phyloP scores from a whole-genome alignment of 2,113 vertebrate species.

The Cepphus grylle region DNA sequence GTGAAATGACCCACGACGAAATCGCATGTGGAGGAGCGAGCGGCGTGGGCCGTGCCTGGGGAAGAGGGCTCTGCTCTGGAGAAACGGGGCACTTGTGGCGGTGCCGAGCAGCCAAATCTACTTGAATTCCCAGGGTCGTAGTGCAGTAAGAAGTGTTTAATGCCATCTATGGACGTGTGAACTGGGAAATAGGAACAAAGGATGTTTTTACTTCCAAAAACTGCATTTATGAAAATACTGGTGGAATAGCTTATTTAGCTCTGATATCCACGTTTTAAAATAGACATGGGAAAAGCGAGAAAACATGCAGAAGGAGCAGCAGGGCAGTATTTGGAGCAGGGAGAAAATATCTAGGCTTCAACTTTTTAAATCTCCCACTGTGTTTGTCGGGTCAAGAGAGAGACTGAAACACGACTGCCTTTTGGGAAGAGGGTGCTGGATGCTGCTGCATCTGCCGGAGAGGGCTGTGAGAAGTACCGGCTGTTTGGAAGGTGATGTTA shows the following conservation, averaged over 20 bases:
- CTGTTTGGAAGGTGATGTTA: neutral
- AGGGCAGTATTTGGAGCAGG: neutral
- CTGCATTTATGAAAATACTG: neutral
- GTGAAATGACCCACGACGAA: rapidly evolving
- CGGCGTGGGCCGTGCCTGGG: neutral
- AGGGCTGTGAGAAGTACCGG: neutral
- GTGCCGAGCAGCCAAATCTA: neutral
- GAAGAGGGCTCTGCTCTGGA: neutral
- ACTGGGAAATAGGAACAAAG: neutral
- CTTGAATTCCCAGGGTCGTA: neutral
- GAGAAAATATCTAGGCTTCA: neutral
- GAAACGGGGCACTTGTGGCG: rapidly evolving
- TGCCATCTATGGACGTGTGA: neutral
- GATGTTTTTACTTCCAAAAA: neutral
- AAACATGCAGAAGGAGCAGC: neutral
- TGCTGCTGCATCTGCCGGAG: rapidly evolving
- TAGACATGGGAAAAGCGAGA: neutral
- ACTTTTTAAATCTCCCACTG: neutral
- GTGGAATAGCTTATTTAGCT: neutral
- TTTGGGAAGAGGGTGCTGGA: neutral
- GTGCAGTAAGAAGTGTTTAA: neutral
- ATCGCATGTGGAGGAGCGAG: neutral
- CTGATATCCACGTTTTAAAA: rapidly evolving
- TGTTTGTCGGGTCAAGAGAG: neutral
- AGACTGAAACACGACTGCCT: rapidly evolving